phyloP scores from a whole-genome alignment of 2,113 vertebrate genomes.

The Amazona vittata region DNA sequence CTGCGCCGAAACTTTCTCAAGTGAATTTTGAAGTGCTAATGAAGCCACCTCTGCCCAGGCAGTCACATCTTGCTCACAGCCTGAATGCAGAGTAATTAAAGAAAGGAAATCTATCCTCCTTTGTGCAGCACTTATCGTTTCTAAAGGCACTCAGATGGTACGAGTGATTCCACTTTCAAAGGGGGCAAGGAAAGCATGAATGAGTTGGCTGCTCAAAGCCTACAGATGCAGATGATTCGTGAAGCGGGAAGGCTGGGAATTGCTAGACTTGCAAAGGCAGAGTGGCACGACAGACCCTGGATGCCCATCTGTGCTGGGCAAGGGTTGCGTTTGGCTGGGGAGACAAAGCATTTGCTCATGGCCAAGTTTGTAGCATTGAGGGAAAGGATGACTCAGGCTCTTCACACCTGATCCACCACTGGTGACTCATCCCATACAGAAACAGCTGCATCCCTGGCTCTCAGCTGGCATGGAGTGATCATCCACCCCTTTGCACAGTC shows the following conservation, averaged over 20 bases:
- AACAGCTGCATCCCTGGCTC: not conserved
- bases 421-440: not conserved
- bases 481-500: not conserved
- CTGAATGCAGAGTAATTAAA: not conserved
- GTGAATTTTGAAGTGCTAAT: not conserved
- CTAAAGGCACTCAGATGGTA: not conserved
- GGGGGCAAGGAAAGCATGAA: accelerated
- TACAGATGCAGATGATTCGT: accelerated
- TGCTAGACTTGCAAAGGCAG: accelerated
- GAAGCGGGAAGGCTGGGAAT: not conserved
- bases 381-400: not conserved
- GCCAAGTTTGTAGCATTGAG: accelerated
- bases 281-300: not conserved
- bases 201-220: not conserved
- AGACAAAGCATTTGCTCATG: accelerated
- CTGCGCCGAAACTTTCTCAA: not conserved
- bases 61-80: not conserved
- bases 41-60: accelerated
- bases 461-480: accelerated
- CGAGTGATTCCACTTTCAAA: not conserved
- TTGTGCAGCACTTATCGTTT: not conserved
- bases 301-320: accelerated
- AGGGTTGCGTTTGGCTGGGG: not conserved
- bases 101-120: not conserved
- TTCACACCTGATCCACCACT: not conserved